Evolutionary conservation across 2,797 vertebrate species (phyloP), one percentile per base, ranked within the genome.

Genomic region (Onychomys leucogaster): DNA sequence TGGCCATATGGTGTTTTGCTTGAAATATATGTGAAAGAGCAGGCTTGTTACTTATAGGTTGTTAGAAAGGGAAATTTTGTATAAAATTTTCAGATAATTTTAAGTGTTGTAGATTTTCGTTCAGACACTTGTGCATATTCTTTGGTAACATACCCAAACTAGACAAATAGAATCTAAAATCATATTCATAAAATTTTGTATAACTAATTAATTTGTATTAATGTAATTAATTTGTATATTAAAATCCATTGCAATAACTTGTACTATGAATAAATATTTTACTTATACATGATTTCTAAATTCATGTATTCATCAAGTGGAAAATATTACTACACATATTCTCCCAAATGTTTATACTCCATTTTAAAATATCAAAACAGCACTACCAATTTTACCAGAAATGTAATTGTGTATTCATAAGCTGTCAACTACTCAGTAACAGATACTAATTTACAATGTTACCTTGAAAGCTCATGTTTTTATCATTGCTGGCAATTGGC

Each of bases 1-100:
- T 89, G 81, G 3, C 61, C 85, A 92, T 91, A 89, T 91, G 57
- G 89, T 97, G 61, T 93, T 95, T 97, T 91, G 23, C 13, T 90
- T 89, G 25, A 89, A 83, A 32, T 93, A 52, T 59, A 80, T 73
- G 34, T 84, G 9, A 94, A 67, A 95, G 92, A 76, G 17, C 16
- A 93, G n/a, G 10, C 52, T 95, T 91, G 84, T 96, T 85, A 46
- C 19, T 65, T 49, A 93, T 34, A 76, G 29, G 4, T 49, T n/a
- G 3, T 73, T 94, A 17, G 46, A 95, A 94, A 89, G n/a, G 29
- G 43, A 55, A 16, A 89, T 55, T 82, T 92, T 84, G 69, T 82
- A 75, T 69, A 90, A 34, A 41, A 43, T 90, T 96, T 89, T 93
- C 43, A 94, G 29, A 86, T 65, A 37, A 89, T 63, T 71, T 49